A percentile compares a stretch with the other conserved stretches of the same genome.
These are phyloP conservation scores for Chymomyza procnemis DNA, from an alignment of 2,888 invertebrate genomes.

Conservation along the genomic window DNA sequence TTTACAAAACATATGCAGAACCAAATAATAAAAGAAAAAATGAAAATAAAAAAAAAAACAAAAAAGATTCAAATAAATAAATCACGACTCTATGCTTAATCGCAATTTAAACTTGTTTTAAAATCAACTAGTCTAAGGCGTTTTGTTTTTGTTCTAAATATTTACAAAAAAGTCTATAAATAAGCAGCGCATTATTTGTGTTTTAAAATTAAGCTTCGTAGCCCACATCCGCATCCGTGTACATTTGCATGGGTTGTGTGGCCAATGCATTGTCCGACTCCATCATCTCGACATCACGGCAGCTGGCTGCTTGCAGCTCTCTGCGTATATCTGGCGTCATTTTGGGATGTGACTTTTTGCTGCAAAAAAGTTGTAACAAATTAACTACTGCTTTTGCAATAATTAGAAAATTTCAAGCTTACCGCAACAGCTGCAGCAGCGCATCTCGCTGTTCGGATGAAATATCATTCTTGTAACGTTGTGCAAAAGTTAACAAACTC, in stretches of 20 bases:
- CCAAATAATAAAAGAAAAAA: not conserved
- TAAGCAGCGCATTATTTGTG: not conserved
- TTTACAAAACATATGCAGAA: conserved; percentile 3
- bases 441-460: conserved; percentile 95
- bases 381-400: not conserved
- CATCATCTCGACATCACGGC: conserved; percentile 85
- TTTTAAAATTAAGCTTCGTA: conserved; percentile 45
- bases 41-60: too few relatives aligned
- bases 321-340: conserved; percentile 88
- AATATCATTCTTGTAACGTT: conserved; percentile 96
- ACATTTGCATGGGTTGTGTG: conserved; percentile 60
- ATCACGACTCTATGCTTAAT: not conserved
- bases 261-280: conserved; percentile 64
- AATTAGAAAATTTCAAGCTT: conserved; percentile 22
- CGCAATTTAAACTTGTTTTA: not conserved
- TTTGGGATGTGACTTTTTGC: conserved; percentile 77
- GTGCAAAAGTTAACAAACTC: conserved; percentile 93
- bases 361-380: conserved; percentile 33
- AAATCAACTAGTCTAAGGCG: too few relatives aligned
- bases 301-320: conserved; percentile 90
- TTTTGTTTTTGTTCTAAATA: not conserved
- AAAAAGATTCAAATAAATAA: not conserved
- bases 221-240: conserved; percentile 70
- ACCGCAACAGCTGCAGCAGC: conserved; percentile 85
- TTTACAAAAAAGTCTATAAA: not conserved